Percentiles rank a stretch among this genome's conserved stretches.
These are phyloP conservation scores for Drosophila demipolita DNA, from an alignment of 2,888 invertebrate genomes.

Conservation along the genomic window DNA sequence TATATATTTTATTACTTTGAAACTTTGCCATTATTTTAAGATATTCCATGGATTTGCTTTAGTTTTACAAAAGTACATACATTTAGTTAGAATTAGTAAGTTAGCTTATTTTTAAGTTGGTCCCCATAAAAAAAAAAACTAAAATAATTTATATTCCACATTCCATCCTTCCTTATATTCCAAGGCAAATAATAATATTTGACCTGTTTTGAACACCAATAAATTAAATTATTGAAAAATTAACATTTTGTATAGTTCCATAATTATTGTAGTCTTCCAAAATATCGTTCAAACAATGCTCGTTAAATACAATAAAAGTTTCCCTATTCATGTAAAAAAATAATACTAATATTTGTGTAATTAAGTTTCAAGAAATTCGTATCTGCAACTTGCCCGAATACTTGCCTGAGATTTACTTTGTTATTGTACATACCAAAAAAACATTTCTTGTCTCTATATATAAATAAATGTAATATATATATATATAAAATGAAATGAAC, in stretches of 20 bases:
- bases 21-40: conserved; percentile 8
- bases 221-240: not conserved
- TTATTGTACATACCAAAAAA: conserved; percentile 18
- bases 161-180: conserved; percentile 1
- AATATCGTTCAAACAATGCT: not conserved
- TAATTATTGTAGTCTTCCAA: not conserved
- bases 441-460: conserved; percentile 8
- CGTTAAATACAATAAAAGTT: not conserved
- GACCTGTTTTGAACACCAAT: not conserved
- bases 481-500: not conserved
- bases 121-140: conserved; percentile 52
- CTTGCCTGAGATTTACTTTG: conserved; percentile 17
- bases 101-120: conserved; percentile 59
- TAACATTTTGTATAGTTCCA: not conserved
- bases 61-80: conserved; percentile 27
- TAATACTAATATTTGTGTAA: not conserved
- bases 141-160: not conserved
- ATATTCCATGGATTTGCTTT: conserved; percentile 14
- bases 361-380: not conserved
- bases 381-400: conserved; percentile 6
- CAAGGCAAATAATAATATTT: conserved; percentile 17
- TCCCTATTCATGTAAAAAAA: not conserved
- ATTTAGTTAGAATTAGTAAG: conserved; percentile 19
- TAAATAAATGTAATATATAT: conserved; percentile 8
- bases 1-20: conserved; percentile 8